A percentile compares a stretch with the other conserved stretches of the same genome.
Evolutionary conservation across 2,888 invertebrate genomes (phyloP).

Genomic region (Orthonevra nobilis): DNA sequence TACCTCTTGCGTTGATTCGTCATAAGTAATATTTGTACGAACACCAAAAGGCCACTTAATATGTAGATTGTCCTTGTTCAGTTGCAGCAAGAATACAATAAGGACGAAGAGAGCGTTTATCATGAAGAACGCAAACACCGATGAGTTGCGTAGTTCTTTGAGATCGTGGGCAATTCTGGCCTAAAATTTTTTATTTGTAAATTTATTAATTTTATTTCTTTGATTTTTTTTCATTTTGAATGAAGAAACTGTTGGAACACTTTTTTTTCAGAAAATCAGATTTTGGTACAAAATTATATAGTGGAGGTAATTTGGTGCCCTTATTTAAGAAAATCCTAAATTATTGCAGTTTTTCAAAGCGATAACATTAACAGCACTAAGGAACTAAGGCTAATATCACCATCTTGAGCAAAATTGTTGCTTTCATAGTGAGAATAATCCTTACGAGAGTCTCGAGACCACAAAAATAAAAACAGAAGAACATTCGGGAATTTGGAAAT

Average conservation of each 20-base stretch:
- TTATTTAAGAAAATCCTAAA: too few relatives aligned
- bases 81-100: constrained; percentile 98
- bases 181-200: constrained; percentile 87
- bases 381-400: neutral
- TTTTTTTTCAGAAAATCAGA: too few relatives aligned
- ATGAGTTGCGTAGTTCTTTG: constrained; percentile 96
- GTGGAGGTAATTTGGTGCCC: too few relatives aligned
- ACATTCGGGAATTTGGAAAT: too few relatives aligned
- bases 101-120: constrained; percentile 98
- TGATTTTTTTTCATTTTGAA: neutral
- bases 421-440: too few relatives aligned
- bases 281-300: too few relatives aligned
- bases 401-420: too few relatives aligned
- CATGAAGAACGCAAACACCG: constrained; percentile 99
- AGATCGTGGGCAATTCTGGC: constrained; percentile 94
- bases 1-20: constrained; percentile 95
- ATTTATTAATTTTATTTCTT: neutral
- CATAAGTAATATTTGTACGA: constrained; percentile 95
- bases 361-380: neutral
- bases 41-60: constrained; percentile 98
- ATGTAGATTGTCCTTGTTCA: constrained; percentile 98
- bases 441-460: too few relatives aligned
- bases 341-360: too few relatives aligned
- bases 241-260: too few relatives aligned
- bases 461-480: too few relatives aligned